Percentiles rank a stretch among this genome's conserved stretches.
Evolutionary conservation across 2,797 vertebrate species (phyloP).

Genomic region (Fistularia commersonii): DNA sequence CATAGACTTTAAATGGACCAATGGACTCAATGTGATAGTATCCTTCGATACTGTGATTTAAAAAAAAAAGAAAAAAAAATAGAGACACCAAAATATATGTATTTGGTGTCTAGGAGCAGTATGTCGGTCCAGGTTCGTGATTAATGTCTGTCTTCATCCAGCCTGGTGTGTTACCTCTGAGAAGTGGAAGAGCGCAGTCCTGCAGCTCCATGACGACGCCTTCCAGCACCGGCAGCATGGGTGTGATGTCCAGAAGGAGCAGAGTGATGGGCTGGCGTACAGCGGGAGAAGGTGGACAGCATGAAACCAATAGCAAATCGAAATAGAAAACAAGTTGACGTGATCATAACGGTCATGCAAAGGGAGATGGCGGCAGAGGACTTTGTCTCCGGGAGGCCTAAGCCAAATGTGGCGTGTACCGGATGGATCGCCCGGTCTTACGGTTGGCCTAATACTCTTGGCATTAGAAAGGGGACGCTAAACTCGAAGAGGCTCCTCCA

Average conservation of each 20-base stretch:
- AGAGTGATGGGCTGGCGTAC: constrained; percentile 80
- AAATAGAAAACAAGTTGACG: too few species aligned
- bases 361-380: too few species aligned
- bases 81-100: too few species aligned
- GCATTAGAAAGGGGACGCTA: constrained; percentile 26
- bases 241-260: constrained; percentile 88
- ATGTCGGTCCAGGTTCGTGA: too few species aligned
- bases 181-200: constrained; percentile 90
- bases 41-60: too few species aligned
- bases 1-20: too few species aligned
- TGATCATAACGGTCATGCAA: too few species aligned
- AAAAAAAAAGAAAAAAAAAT: too few species aligned
- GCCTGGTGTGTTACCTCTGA: constrained; percentile 78
- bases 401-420: constrained; percentile 7
- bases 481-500: constrained; percentile 43
- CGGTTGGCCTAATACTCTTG: constrained; percentile 38
- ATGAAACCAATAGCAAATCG: neutral
- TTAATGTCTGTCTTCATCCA: too few species aligned
- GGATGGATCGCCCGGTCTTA: constrained; percentile 48
- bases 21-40: too few species aligned
- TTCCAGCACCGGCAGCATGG: constrained; percentile 89
- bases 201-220: constrained; percentile 97
- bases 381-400: neutral
- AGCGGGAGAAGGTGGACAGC: neutral
- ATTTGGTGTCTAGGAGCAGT: too few species aligned